Evolutionary conservation across 2,797 vertebrate genomes (phyloP).

Genomic region (Vespertilio murinus): DNA sequence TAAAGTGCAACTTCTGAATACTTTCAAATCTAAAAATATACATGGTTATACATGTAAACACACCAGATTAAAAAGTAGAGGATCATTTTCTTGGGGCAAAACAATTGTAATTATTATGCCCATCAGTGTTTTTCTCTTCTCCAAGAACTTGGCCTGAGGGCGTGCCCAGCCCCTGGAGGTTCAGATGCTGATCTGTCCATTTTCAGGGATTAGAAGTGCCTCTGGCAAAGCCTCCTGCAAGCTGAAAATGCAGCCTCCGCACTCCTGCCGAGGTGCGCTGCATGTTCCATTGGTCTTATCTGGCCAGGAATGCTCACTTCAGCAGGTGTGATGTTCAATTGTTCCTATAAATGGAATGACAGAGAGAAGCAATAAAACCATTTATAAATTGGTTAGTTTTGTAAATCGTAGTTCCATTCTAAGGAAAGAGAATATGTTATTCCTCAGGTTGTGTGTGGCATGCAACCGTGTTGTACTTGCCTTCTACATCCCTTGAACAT

Average conservation of each 20-base stretch:
- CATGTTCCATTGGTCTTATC: background rate
- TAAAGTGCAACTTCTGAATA: background rate
- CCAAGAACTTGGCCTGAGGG: slow-evolving; percentile 26
- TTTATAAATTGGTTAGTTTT: background rate
- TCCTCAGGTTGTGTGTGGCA: background rate
- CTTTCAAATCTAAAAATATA: background rate
- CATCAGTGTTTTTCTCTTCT: slow-evolving; percentile 4
- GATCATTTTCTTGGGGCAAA: slow-evolving; percentile 3
- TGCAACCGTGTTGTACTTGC: background rate
- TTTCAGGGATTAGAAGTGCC: background rate
- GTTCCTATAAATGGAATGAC: background rate
- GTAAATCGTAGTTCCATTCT: background rate
- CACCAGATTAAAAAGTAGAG: background rate
- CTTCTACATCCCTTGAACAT: background rate
- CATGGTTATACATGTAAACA: background rate
- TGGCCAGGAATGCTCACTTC: background rate
- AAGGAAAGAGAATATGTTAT: background rate
- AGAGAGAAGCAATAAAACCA: background rate
- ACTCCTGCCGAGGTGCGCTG: background rate
- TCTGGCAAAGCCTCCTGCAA: background rate
- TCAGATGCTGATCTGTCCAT: background rate
- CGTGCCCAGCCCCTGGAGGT: background rate
- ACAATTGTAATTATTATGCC: background rate
- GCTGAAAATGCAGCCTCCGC: background rate
- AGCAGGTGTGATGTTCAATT: background rate